Evolutionary conservation across 2,888 invertebrate species (phyloP).

Genomic region (Uloborus plumipes): DNA sequence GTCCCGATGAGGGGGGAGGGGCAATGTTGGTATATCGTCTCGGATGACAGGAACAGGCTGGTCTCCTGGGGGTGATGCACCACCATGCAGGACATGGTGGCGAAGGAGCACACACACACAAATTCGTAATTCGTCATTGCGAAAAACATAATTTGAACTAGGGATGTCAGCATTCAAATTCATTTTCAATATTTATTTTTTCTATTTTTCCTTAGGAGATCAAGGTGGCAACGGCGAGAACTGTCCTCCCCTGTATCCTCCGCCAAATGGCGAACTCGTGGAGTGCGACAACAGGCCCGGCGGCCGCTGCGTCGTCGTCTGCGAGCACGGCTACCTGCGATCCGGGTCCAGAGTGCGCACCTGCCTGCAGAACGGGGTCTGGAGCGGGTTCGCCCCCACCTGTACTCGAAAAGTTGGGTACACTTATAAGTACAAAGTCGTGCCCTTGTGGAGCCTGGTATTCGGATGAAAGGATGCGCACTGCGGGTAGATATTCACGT

Average conservation of each 20-base stretch:
- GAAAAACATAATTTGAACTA: too few relatives aligned
- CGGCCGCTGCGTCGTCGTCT: slow-evolving; percentile 43
- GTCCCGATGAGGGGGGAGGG: too few relatives aligned
- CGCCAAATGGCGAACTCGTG: slow-evolving; percentile 36
- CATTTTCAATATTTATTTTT: too few relatives aligned
- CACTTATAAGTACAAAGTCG: slow-evolving; percentile 49
- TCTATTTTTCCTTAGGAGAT: background rate
- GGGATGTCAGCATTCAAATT: too few relatives aligned
- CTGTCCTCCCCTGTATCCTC: slow-evolving; percentile 36
- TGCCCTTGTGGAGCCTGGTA: slow-evolving; percentile 52
- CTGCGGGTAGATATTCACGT: background rate
- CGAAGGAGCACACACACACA: too few relatives aligned
- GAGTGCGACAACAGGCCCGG: slow-evolving; percentile 45
- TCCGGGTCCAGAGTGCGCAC: slow-evolving; percentile 56
- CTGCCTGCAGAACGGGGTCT: slow-evolving; percentile 32
- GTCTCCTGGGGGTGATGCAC: too few relatives aligned
- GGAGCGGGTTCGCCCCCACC: slow-evolving; percentile 48
- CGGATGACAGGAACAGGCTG: too few relatives aligned
- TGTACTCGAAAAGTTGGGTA: slow-evolving; percentile 60
- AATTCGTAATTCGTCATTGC: too few relatives aligned
- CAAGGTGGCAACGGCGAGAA: background rate
- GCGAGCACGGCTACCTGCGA: slow-evolving; percentile 39
- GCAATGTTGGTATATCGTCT: too few relatives aligned
- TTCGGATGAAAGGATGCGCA: slow-evolving; percentile 40
- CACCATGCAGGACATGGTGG: too few relatives aligned